Evolutionary conservation across 2,113 vertebrate species (phyloP).

Genomic region (Stigmatopora argus): DNA sequence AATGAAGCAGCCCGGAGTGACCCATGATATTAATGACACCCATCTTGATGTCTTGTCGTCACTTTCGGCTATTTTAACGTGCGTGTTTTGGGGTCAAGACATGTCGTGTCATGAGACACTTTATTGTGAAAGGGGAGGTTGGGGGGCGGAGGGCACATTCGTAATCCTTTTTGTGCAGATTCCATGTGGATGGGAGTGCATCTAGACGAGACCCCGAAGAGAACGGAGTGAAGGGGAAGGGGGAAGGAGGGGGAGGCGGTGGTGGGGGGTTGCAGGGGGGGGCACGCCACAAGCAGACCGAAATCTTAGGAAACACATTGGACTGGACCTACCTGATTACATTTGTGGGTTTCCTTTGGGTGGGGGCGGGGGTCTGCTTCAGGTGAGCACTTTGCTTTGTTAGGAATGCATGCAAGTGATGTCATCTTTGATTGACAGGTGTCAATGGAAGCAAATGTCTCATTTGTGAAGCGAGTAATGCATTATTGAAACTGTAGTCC

Average conservation of each 20-base stretch:
- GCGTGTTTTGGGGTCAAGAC: constrained; percentile 78
- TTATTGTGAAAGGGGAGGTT: constrained; percentile 79
- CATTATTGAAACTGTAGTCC: too few relatives aligned
- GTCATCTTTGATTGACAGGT: neutral
- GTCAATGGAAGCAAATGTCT: neutral
- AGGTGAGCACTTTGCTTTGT: neutral
- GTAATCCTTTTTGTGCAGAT: constrained; percentile 68
- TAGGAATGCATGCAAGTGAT: neutral
- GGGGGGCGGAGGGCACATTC: constrained; percentile 83
- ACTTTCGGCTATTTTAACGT: constrained; percentile 38
- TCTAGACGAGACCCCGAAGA: neutral
- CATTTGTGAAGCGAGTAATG: too few relatives aligned
- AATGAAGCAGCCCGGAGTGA: neutral
- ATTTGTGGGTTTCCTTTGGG: neutral
- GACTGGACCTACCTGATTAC: neutral
- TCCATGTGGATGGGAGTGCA: constrained; percentile 1
- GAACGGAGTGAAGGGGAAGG: neutral
- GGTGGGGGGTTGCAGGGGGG: neutral
- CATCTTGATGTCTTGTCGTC: neutral
- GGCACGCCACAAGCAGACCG: neutral
- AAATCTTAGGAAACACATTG: constrained; percentile 2
- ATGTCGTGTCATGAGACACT: constrained; percentile 91
- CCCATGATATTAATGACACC: neutral
- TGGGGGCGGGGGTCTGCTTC: neutral
- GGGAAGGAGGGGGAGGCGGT: neutral